Percentiles rank a stretch among this genome's conserved stretches.
phyloP scores from a whole-genome alignment of 2,797 vertebrate genomes.

The Sternarchorhynchus goeldii region DNA sequence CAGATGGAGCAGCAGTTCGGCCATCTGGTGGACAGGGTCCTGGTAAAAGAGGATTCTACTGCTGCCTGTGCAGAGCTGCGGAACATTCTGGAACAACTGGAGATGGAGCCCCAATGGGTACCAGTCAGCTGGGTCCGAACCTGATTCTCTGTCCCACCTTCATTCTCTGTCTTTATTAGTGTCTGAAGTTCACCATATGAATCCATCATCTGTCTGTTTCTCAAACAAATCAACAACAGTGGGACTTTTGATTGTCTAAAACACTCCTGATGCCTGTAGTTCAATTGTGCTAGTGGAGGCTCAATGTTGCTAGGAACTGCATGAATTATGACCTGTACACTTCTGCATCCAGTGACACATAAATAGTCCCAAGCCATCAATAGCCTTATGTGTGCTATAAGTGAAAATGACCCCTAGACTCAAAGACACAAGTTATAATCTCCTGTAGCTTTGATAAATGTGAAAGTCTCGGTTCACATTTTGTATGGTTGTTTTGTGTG shows the following conservation, averaged over 20 bases:
- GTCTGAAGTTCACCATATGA: no score
- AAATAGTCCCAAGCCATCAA: neutral
- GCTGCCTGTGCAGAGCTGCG: slow-evolving; percentile 82
- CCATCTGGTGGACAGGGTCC: slow-evolving; percentile 83
- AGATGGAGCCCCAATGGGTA: slow-evolving; percentile 86
- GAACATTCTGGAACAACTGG: slow-evolving; percentile 80
- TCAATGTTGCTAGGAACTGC: neutral
- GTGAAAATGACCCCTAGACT: neutral
- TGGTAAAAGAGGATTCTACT: slow-evolving; percentile 86
- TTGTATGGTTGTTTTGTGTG: neutral
- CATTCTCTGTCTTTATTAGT: neutral
- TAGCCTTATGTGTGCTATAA: neutral
- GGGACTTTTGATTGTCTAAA: neutral
- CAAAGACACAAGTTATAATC: slow-evolving; percentile 12
- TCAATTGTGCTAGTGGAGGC: neutral
- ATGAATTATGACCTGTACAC: slow-evolving; percentile 12
- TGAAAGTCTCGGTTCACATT: slow-evolving; percentile 32
- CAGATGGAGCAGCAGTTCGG: slow-evolving; percentile 85
- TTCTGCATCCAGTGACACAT: neutral
- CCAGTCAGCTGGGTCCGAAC: slow-evolving; percentile 84
- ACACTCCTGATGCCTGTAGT: neutral
- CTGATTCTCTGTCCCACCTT: neutral
- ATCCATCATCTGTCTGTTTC: slow-evolving; percentile 17
- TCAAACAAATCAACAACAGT: slow-evolving; percentile 8
- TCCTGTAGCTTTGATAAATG: slow-evolving; percentile 20